Evolutionary conservation across 2,888 invertebrate genomes (phyloP).

Genomic region (Meiosimyza decipiens): DNA sequence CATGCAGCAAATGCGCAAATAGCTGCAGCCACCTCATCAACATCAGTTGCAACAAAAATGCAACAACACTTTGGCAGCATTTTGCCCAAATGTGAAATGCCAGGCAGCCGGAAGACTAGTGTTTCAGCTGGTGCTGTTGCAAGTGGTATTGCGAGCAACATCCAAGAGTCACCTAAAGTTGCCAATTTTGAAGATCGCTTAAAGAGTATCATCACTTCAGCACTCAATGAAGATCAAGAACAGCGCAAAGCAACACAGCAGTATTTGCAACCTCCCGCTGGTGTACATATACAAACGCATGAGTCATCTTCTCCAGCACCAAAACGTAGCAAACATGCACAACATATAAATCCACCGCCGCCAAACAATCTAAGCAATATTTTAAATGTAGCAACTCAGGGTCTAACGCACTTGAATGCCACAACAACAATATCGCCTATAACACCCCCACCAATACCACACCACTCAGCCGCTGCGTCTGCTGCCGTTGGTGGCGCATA

Average conservation of each 20-base stretch:
- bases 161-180: constrained; percentile 81
- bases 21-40: constrained; percentile 31
- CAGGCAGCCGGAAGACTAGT: constrained; percentile 46
- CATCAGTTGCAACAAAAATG: constrained; percentile 25
- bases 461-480: constrained; percentile 20
- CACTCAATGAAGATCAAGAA: constrained; percentile 85
- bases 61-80: constrained; percentile 39
- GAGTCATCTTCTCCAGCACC: constrained; percentile 52
- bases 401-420: constrained; percentile 64
- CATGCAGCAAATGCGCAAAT: not conserved
- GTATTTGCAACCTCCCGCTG: constrained; percentile 40
- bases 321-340: constrained; percentile 57
- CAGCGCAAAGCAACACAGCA: constrained; percentile 62
- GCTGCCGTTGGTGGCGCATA: constrained; percentile 47
- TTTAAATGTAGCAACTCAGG: constrained; percentile 64
- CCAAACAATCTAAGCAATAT: constrained; percentile 61
- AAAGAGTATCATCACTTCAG: constrained; percentile 87
- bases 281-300: constrained; percentile 6
- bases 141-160: constrained; percentile 38
- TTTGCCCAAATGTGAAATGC: constrained; percentile 59
- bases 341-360: constrained; percentile 42
- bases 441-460: constrained; percentile 58
- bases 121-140: constrained; percentile 32
- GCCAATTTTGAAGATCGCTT: constrained; percentile 91
- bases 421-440: constrained; percentile 66